Evolutionary conservation across 1,140 invertebrate species (phyloP).

Genomic region (Leptonema lineaticorne): DNA sequence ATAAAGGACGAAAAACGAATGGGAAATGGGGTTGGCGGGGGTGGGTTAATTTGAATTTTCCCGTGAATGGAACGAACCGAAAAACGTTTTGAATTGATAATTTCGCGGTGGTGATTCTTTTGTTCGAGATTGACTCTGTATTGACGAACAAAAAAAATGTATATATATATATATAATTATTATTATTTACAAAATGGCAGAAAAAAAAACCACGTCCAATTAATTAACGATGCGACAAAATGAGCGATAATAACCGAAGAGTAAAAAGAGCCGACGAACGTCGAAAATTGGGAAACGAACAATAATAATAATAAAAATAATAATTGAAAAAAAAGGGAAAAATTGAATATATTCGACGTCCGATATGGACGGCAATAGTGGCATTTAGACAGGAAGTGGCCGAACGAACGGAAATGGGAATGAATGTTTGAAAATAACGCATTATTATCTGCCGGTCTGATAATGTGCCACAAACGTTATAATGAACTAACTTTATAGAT

Average conservation of each 20-base stretch:
- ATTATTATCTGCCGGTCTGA: slow-evolving; percentile 27
- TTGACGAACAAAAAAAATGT: slow-evolving; percentile 1
- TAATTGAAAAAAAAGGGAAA: background rate
- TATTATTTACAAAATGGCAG: no score
- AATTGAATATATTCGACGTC: slow-evolving; percentile 10
- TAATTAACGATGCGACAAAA: background rate
- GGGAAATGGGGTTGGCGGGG: background rate
- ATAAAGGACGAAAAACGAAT: background rate
- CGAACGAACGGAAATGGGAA: slow-evolving; percentile 24
- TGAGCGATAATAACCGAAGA: background rate
- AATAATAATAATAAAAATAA: background rate
- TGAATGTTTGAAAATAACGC: slow-evolving; percentile 27
- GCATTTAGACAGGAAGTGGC: slow-evolving; percentile 18
- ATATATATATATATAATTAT: no score
- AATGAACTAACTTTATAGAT: slow-evolving; percentile 19
- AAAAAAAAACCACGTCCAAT: background rate
- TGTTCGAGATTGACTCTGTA: slow-evolving; percentile 1
- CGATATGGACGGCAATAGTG: slow-evolving; percentile 3
- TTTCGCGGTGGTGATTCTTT: slow-evolving; percentile 8
- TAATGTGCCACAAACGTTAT: slow-evolving; percentile 26
- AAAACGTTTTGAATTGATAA: slow-evolving; percentile 16
- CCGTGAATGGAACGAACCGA: slow-evolving; percentile 12
- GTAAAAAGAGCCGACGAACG: no score
- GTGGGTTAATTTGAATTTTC: slow-evolving; percentile 13
- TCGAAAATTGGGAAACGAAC: no score